Evolutionary conservation across 2,797 vertebrate genomes (phyloP).

Genomic region (Momotus momota): DNA sequence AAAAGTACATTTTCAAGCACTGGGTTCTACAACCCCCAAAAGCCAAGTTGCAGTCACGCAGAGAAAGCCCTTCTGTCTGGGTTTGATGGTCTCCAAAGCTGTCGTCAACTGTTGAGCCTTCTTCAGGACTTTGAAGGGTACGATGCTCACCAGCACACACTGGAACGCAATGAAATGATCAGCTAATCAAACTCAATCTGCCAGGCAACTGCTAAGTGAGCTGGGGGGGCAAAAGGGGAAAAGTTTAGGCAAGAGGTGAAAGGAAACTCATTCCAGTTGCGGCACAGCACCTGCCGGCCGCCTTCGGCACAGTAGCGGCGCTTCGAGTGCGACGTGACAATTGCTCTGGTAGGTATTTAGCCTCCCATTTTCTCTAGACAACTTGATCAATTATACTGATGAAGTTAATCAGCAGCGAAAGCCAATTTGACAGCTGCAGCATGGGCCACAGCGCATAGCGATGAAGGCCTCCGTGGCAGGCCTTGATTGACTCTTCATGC

Average conservation of each 20-base stretch:
- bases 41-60: rapidly evolving
- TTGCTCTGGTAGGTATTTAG: background rate
- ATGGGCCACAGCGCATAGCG: background rate
- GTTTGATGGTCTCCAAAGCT: background rate
- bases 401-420: slow-evolving; percentile 55
- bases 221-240: background rate
- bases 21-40: background rate
- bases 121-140: background rate
- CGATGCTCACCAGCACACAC: background rate
- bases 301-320: background rate
- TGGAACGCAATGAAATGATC: background rate
- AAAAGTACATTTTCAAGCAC: background rate
- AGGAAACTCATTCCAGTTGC: background rate
- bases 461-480: background rate
- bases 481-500: background rate
- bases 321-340: background rate
- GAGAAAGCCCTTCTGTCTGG: background rate
- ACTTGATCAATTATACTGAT: slow-evolving; percentile 60
- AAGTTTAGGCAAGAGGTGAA: background rate
- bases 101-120: background rate
- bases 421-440: background rate
- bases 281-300: background rate
- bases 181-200: background rate
- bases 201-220: background rate
- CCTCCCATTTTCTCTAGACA: slow-evolving; percentile 59